These are phyloP conservation scores for Heterohyrax brucei DNA, from an alignment of 2,797 vertebrate species.

Conservation along the genomic window DNA sequence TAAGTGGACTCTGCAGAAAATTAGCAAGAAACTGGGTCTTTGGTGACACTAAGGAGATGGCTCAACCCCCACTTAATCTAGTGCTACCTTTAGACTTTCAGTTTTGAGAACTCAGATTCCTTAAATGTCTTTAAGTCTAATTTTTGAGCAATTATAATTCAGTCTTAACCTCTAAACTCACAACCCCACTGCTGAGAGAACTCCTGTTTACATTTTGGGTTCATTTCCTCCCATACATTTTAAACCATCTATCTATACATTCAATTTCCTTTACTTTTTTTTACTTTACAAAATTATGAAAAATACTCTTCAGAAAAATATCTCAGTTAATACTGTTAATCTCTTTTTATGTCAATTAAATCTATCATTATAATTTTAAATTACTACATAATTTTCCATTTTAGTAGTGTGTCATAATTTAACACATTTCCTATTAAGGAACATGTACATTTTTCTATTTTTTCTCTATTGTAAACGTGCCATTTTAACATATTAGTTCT, in stretches of 20 bases:
- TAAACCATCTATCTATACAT: neutral
- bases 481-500: neutral
- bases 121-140: no score
- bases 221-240: neutral
- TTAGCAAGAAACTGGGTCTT: neutral
- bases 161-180: neutral
- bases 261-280: conserved; percentile 6
- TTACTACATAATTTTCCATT: neutral
- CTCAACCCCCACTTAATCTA: neutral
- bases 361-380: neutral
- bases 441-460: neutral
- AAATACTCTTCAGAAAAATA: conserved; percentile 66
- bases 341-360: conserved; percentile 6
- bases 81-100: neutral
- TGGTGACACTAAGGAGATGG: neutral
- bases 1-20: neutral
- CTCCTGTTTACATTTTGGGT: accelerated
- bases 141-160: neutral
- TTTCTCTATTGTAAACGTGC: neutral
- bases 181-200: neutral
- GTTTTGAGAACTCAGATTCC: neutral
- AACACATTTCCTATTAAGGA: conserved; percentile 30
- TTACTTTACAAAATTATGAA: conserved; percentile 71
- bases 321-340: conserved; percentile 18
- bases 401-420: neutral